These are phyloP conservation scores for Cerastoderma edule DNA, from an alignment of 2,888 invertebrate genomes.

Conservation along the genomic window DNA sequence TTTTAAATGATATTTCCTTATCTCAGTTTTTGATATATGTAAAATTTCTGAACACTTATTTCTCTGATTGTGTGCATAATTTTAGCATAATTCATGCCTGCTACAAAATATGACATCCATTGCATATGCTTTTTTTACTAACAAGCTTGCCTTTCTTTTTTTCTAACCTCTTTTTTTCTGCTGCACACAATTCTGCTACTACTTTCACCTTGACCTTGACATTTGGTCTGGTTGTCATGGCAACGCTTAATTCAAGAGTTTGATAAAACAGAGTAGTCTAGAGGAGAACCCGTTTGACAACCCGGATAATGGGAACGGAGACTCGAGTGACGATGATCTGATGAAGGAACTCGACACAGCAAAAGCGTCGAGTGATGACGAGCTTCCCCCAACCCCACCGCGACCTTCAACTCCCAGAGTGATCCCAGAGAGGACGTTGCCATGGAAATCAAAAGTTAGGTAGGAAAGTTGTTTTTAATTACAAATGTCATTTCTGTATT, in stretches of 20 bases:
- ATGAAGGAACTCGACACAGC: constrained; percentile 93
- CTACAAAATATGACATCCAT: neutral
- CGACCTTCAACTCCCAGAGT: constrained; percentile 86
- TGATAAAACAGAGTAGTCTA: constrained; percentile 98
- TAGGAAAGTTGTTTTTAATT: too few species aligned
- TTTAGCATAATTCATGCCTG: neutral
- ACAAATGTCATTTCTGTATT: too few species aligned
- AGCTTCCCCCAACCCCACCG: constrained; percentile 85
- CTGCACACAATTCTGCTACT: constrained; percentile 60
- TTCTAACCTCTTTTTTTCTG: constrained; percentile 67
- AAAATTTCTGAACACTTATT: neutral
- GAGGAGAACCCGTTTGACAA: constrained; percentile 90
- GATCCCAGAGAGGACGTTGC: constrained; percentile 87
- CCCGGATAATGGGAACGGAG: constrained; percentile 86
- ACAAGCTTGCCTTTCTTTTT: constrained; percentile 69
- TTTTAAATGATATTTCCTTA: too few species aligned
- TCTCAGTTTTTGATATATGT: too few species aligned
- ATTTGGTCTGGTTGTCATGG: constrained; percentile 48
- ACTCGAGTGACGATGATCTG: constrained; percentile 86
- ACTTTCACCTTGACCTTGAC: constrained; percentile 55
- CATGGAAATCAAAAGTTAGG: constrained; percentile 97
- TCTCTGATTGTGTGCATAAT: neutral
- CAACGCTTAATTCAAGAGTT: constrained; percentile 83
- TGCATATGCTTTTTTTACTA: constrained; percentile 46
- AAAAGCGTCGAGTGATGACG: constrained; percentile 92